These are phyloP conservation scores for Myiozetetes cayanensis DNA, from an alignment of 2,113 vertebrate genomes.

Conservation along the genomic window DNA sequence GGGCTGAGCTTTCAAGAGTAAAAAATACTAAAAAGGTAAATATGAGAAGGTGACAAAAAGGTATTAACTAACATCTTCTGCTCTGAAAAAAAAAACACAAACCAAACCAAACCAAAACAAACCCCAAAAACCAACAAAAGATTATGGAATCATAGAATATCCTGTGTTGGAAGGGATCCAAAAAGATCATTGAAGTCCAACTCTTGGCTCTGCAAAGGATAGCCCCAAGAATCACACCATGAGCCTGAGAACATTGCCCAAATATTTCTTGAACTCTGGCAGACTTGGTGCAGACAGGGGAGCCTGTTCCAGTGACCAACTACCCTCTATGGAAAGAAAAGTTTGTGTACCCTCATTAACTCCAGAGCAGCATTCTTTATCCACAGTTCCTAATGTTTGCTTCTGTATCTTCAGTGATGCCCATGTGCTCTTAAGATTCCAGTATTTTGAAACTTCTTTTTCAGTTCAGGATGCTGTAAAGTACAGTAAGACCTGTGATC, in stretches of 20 bases:
- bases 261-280: neutral
- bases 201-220: neutral
- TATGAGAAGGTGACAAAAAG: neutral
- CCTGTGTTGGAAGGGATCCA: fast-evolving
- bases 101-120: no score
- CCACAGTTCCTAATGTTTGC: neutral
- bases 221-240: neutral
- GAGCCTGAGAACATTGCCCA: neutral
- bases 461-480: neutral
- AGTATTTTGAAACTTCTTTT: neutral
- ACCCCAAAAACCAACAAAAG: neutral
- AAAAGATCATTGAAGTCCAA: neutral
- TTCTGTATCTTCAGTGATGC: neutral
- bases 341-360: neutral
- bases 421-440: neutral
- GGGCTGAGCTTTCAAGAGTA: neutral
- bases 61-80: neutral
- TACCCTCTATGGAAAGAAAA: neutral
- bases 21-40: neutral
- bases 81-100: neutral
- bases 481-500: neutral
- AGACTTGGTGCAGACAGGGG: neutral
- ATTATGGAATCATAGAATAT: neutral
- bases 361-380: neutral
- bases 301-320: neutral